These are phyloP conservation scores for Aradus depressus DNA, from an alignment of 2,888 invertebrate genomes.

Conservation along the genomic window DNA sequence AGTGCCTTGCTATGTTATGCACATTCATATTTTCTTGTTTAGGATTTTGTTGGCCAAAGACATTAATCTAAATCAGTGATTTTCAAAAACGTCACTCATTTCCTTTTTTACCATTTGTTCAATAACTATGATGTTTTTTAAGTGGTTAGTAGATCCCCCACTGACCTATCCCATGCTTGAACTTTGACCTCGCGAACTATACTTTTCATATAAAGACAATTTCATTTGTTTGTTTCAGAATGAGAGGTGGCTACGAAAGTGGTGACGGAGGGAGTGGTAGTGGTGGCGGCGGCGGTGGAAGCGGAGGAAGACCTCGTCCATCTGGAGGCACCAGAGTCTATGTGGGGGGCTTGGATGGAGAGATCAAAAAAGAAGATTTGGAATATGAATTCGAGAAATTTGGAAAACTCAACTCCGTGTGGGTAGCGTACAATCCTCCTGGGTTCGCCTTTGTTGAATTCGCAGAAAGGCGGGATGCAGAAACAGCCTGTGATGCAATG, in stretches of 20 bases:
- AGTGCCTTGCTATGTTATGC: too few species aligned
- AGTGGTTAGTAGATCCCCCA: too few species aligned
- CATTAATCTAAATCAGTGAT: too few species aligned
- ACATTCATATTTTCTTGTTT: too few species aligned
- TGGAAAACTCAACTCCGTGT: conserved; percentile 82
- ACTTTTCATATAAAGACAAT: neutral
- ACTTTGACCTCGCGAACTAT: too few species aligned
- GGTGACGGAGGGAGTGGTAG: conserved; percentile 6
- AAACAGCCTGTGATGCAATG: conserved; percentile 76
- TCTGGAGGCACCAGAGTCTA: conserved; percentile 62
- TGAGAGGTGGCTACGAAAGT: conserved; percentile 10
- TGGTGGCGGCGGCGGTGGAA: conserved; percentile 10
- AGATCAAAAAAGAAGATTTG: conserved; percentile 83
- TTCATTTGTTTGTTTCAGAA: conserved; percentile 1
- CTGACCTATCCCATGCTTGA: too few species aligned
- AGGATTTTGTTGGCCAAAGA: too few species aligned
- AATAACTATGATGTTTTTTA: too few species aligned
- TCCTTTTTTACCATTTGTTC: too few species aligned
- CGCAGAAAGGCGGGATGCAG: conserved; percentile 76
- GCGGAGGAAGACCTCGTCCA: conserved; percentile 7
- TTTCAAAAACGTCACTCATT: too few species aligned
- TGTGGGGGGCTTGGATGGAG: conserved; percentile 79
- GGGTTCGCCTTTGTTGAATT: conserved; percentile 92
- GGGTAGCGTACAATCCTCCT: conserved; percentile 89
- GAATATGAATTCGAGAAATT: conserved; percentile 84